phyloP scores from a whole-genome alignment of 2,113 vertebrate genomes.

The Macrotis lagotis region DNA sequence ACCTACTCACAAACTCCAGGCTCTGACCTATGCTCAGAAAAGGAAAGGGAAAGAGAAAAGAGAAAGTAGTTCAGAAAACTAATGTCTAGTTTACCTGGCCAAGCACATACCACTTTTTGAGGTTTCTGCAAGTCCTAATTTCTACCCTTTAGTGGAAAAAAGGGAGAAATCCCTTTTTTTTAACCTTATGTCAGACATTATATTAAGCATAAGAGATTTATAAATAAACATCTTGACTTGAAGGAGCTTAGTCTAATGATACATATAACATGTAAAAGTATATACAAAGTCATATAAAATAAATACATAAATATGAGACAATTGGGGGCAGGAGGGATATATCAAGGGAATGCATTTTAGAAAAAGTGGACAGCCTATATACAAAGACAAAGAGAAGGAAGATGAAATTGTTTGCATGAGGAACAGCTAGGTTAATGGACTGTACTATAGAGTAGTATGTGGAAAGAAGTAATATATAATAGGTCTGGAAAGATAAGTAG shows the following conservation, averaged over 20 bases:
- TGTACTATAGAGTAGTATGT: not conserved
- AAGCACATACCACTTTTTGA: not conserved
- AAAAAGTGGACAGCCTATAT: not conserved
- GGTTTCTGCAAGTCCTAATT: not conserved
- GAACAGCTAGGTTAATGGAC: not conserved
- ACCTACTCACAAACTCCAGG: not conserved
- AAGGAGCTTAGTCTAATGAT: not conserved
- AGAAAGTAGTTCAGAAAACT: not conserved
- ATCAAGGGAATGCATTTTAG: not conserved
- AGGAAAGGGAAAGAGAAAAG: not conserved
- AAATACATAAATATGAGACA: not conserved
- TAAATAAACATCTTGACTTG: not conserved
- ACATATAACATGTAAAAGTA: not conserved
- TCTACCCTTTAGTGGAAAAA: not conserved
- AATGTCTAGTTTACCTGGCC: not conserved
- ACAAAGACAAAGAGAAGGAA: not conserved
- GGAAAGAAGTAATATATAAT: not conserved
- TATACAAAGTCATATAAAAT: not conserved
- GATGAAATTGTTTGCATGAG: not conserved
- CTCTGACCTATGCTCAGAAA: not conserved
- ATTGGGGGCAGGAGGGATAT: not conserved
- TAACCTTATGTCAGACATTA: not conserved
- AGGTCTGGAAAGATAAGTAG: not conserved
- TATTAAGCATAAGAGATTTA: not conserved
- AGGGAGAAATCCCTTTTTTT: not conserved